Percentiles rank a stretch among this genome's conserved stretches.
These are phyloP conservation scores for Sebastes wilsoni DNA, from an alignment of 2,797 vertebrate genomes.

Conservation along the genomic window DNA sequence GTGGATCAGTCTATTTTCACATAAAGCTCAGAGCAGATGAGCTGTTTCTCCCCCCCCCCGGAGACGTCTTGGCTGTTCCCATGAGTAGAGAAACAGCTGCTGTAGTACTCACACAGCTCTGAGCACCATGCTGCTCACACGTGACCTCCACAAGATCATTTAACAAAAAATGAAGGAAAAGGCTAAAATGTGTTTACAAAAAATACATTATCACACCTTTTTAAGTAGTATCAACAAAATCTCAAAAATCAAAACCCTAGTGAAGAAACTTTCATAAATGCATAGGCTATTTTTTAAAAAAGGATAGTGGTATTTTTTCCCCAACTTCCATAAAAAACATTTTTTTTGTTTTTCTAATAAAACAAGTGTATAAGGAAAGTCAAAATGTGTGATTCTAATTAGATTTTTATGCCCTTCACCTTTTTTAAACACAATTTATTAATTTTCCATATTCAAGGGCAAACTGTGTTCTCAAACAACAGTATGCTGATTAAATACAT, in stretches of 20 bases:
- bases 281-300: background rate
- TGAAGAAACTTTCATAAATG: background rate
- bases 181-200: background rate
- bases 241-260: background rate
- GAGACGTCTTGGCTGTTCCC: slow-evolving; percentile 36
- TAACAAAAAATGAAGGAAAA: background rate
- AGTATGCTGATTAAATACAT: background rate
- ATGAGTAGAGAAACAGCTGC: slow-evolving; percentile 68
- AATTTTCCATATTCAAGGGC: too few relatives aligned
- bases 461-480: background rate
- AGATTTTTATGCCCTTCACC: background rate
- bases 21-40: slow-evolving; percentile 32
- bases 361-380: background rate
- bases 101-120: slow-evolving; percentile 37
- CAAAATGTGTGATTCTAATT: background rate
- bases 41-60: background rate
- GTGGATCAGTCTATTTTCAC: slow-evolving; percentile 52
- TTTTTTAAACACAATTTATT: background rate
- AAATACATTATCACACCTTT: too few relatives aligned
- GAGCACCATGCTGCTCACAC: slow-evolving; percentile 25
- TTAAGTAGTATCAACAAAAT: background rate
- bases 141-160: slow-evolving; percentile 6
- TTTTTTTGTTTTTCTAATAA: background rate
- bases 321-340: background rate
- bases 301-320: background rate